Evolutionary conservation across 37 sponge, comb jelly and placozoan genomes (phyloP).

Genomic region (Bolinopsis microptera): DNA sequence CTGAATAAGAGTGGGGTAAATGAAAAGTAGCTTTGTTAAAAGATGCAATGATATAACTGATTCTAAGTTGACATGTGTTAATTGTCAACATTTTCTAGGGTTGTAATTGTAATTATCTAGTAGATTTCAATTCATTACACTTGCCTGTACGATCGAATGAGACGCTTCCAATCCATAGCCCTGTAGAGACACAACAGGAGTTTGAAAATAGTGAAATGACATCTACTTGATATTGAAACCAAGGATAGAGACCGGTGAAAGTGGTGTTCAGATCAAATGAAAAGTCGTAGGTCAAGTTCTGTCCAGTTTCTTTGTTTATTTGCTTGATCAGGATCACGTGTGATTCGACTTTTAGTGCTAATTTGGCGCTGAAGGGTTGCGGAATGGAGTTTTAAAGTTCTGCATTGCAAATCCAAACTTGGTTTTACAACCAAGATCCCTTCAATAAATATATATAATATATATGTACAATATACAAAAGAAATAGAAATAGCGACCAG

Average conservation of each 20-base stretch:
- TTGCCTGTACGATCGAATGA: background rate
- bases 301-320: background rate
- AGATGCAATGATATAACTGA: too few species aligned
- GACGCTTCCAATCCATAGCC: background rate
- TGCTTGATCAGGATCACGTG: constrained; percentile 15
- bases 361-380: background rate
- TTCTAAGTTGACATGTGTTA: too few species aligned
- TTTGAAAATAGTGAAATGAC: background rate
- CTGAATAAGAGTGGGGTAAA: too few species aligned
- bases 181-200: background rate
- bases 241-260: constrained; percentile 12
- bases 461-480: too few species aligned
- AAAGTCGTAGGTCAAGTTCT: background rate
- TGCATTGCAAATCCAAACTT: too few species aligned
- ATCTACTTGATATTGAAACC: background rate
- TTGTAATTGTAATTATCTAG: too few species aligned
- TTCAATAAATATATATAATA: too few species aligned
- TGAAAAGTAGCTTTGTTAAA: too few species aligned
- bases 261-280: background rate
- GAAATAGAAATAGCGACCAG: too few species aligned
- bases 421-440: too few species aligned
- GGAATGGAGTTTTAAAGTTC: background rate
- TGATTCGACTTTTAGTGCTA: background rate
- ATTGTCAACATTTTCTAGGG: too few species aligned
- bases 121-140: too few species aligned